Evolutionary conservation across 2,113 vertebrate genomes (phyloP).

Genomic region (Chrysochloris asiatica): DNA sequence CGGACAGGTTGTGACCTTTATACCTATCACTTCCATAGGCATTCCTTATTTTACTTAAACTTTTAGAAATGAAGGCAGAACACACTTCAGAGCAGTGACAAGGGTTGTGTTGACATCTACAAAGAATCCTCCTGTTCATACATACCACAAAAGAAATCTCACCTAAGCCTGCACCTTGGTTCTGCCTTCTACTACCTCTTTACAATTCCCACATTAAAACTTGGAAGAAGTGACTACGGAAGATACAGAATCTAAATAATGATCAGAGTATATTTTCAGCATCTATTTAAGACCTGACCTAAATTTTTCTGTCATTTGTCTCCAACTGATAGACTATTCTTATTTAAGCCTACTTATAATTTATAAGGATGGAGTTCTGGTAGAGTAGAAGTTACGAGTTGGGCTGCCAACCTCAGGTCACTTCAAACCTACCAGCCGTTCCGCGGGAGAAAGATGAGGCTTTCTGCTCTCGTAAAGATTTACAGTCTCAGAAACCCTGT

Average conservation of each 20-base stretch:
- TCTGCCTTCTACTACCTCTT: not conserved
- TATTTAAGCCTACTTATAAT: not conserved
- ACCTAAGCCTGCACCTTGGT: not conserved
- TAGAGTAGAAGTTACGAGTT: too few species aligned
- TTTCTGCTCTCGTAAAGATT: too few species aligned
- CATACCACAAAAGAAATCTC: constrained; percentile 10
- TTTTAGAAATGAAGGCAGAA: constrained; percentile 40
- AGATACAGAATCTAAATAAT: not conserved
- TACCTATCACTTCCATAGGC: not conserved
- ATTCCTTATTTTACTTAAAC: not conserved
- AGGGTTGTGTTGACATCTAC: not conserved
- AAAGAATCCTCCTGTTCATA: not conserved
- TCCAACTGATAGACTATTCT: not conserved
- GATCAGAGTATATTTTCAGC: not conserved
- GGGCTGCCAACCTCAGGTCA: too few species aligned
- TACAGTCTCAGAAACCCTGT: too few species aligned
- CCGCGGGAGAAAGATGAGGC: too few species aligned
- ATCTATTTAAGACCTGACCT: not conserved
- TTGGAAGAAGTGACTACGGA: not conserved
- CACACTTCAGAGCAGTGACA: not conserved
- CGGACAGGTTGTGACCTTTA: not conserved
- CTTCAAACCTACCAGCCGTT: too few species aligned
- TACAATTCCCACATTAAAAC: constrained; percentile 25
- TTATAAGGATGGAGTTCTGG: too few species aligned
- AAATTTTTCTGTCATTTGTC: not conserved